Evolutionary conservation across 1,140 invertebrate genomes (phyloP).

Genomic region (Charaxes varanes): DNA sequence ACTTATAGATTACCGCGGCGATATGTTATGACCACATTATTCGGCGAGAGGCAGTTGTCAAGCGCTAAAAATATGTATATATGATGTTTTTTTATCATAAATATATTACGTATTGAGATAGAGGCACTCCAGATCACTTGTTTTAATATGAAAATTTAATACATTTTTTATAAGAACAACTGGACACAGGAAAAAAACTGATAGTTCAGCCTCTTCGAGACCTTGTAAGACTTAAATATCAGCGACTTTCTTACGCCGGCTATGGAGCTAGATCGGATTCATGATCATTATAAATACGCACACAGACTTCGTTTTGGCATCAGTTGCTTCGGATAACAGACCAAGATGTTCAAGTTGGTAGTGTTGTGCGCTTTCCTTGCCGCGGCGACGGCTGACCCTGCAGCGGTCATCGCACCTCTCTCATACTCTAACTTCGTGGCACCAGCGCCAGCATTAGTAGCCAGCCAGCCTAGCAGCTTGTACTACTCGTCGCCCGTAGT

Average conservation of each 20-base stretch:
- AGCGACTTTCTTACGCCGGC: constrained; percentile 40
- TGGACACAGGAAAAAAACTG: constrained; percentile 4
- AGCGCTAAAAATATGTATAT: too few species aligned
- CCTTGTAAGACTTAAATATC: constrained; percentile 46
- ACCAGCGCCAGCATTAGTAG: constrained; percentile 15
- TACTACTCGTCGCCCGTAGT: constrained; percentile 33
- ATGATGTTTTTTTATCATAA: too few species aligned
- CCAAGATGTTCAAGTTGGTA: constrained; percentile 20
- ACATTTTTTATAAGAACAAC: too few species aligned
- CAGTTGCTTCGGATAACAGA: constrained; percentile 15
- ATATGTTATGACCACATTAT: too few species aligned
- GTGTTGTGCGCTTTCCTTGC: constrained; percentile 18
- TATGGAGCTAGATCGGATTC: constrained; percentile 39
- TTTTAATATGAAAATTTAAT: too few species aligned
- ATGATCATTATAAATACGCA: constrained; percentile 49
- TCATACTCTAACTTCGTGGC: constrained; percentile 42
- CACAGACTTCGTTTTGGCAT: constrained; percentile 20
- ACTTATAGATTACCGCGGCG: too few species aligned
- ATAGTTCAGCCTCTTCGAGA: constrained; percentile 22
- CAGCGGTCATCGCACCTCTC: constrained; percentile 14
- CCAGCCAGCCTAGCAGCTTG: constrained; percentile 29
- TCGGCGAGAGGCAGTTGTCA: too few species aligned
- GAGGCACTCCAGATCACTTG: too few species aligned
- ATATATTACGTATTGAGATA: too few species aligned
- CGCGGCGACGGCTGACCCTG: constrained; percentile 7